Conservation (phyloP, 2,888 invertebrate species). For the Dasypolia templi region DNA sequence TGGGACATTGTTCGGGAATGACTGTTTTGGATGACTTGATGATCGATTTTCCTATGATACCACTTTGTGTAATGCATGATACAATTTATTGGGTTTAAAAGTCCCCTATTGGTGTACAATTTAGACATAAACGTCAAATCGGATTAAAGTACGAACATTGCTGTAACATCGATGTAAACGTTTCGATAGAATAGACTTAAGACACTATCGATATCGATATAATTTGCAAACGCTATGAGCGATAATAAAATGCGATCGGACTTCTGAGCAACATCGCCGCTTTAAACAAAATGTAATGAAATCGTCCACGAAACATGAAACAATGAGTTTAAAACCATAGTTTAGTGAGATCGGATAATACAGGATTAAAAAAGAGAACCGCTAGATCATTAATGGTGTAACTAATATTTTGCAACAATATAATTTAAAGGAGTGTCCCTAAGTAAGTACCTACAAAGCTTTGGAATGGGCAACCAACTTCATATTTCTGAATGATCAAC, state of each 20-base stretch:
- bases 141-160: constrained; percentile 43
- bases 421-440: background rate
- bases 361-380: constrained; percentile 6
- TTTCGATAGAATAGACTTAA: constrained; percentile 50
- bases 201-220: constrained; percentile 50
- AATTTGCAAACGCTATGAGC: constrained; percentile 36
- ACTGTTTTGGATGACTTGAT: constrained; percentile 7
- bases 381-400: background rate
- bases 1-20: background rate
- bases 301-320: constrained; percentile 22
- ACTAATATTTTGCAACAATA: background rate
- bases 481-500: background rate
- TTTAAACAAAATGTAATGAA: background rate
- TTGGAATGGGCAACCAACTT: background rate
- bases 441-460: background rate
- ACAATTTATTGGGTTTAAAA: constrained; percentile 6
- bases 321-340: background rate
- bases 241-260: constrained; percentile 16
- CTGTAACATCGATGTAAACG: constrained; percentile 53
- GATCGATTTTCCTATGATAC: constrained; percentile 7
- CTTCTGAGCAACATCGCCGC: background rate
- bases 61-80: constrained; percentile 8
- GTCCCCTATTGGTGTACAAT: background rate
- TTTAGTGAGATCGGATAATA: constrained; percentile 39
- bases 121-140: constrained; percentile 50